Conservation (phyloP, 2,797 vertebrate genomes). For the Molossus alvarezi region DNA sequence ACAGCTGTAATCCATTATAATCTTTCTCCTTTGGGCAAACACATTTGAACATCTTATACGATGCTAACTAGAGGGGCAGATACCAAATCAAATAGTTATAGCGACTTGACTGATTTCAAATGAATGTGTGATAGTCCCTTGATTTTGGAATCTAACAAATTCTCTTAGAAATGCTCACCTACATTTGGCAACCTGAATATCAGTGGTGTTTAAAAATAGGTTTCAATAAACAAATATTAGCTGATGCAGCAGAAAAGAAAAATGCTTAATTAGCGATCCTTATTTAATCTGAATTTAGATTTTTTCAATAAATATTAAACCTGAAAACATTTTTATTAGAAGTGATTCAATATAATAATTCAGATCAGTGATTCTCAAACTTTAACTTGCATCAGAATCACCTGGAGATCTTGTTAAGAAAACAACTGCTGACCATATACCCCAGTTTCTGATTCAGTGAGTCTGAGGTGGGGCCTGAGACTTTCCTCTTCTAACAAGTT, state of each 20-base stretch:
- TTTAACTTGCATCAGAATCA: background rate
- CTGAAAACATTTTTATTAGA: constrained; percentile 27
- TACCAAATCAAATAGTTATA: background rate
- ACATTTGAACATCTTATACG: constrained; percentile 19
- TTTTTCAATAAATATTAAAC: constrained; percentile 64
- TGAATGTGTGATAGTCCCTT: background rate
- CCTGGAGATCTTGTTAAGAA: background rate
- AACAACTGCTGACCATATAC: background rate
- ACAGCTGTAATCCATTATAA: background rate
- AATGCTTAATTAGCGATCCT: constrained; percentile 35
- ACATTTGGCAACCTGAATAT: background rate
- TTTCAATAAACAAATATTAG: constrained; percentile 40
- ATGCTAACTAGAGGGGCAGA: background rate
- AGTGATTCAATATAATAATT: background rate
- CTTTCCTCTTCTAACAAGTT: background rate
- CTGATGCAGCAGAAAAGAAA: constrained; percentile 49
- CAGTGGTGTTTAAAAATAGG: constrained; percentile 11
- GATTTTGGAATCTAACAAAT: constrained; percentile 27
- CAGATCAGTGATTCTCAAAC: background rate
- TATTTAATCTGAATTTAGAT: constrained; percentile 39
- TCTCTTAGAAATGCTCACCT: background rate
- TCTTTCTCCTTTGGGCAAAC: background rate
- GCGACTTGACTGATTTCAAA: constrained; percentile 21
- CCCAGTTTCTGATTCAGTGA: background rate
- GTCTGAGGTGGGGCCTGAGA: background rate